These are phyloP conservation scores for Poeciliopsis turrubarensis DNA, from an alignment of 2,113 vertebrate genomes.

Conservation along the genomic window DNA sequence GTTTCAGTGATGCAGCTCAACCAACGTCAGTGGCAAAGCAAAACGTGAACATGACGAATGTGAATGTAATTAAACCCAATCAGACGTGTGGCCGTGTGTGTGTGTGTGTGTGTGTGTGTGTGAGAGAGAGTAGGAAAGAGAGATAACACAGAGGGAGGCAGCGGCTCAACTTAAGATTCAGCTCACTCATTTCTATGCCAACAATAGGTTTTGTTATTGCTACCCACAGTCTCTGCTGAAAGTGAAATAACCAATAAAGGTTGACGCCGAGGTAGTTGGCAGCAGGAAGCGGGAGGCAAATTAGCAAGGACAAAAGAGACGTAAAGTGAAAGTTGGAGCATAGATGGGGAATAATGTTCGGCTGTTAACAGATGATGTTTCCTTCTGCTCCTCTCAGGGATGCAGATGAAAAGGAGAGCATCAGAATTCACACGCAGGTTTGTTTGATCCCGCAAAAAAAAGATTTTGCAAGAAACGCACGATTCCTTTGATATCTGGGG, in stretches of 20 bases:
- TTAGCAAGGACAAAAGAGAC: not conserved
- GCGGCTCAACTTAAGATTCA: slow-evolving; percentile 12
- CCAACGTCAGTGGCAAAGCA: not conserved
- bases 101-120: no score
- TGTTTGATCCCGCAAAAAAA: not conserved
- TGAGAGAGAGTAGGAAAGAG: not conserved
- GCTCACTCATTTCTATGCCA: not conserved
- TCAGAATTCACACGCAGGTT: not conserved
- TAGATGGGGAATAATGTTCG: slow-evolving; percentile 15
- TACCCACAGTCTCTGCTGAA: slow-evolving; percentile 11
- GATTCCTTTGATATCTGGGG: not conserved
- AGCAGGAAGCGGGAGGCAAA: not conserved
- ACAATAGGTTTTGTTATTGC: slow-evolving; percentile 19
- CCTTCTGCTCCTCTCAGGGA: not conserved
- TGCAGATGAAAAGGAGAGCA: not conserved
- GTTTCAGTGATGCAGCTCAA: not conserved
- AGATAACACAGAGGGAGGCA: not conserved
- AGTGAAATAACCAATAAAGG: slow-evolving; percentile 21
- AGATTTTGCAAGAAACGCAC: not conserved
- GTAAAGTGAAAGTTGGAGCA: not conserved
- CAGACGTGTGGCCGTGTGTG: no score
- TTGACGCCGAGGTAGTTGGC: slow-evolving; percentile 9
- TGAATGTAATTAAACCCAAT: not conserved
- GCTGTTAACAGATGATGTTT: slow-evolving; percentile 4
- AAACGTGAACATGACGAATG: not conserved